Percentiles rank a stretch among this genome's conserved stretches.
Conservation (phyloP, 2,113 vertebrate species). For the Stigmatopora argus region DNA sequence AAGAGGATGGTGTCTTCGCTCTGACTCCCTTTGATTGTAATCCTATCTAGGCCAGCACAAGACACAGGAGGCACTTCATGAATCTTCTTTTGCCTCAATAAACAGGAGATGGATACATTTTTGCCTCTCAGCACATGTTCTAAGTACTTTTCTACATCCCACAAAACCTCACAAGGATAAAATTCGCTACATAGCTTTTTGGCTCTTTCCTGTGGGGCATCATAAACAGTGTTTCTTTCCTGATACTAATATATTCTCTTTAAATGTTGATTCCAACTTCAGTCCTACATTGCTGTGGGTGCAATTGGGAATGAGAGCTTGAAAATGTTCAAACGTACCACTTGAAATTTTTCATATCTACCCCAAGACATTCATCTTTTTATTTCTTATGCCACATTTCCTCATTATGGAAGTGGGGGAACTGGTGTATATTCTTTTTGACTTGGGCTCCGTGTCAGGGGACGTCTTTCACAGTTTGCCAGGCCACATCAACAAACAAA, state of each 20-base stretch:
- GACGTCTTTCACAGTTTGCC: not conserved
- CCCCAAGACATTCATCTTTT: not conserved
- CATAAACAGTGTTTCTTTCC: conserved; percentile 5
- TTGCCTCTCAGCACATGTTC: conserved; percentile 39
- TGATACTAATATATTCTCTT: conserved; percentile 11
- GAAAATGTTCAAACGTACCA: conserved; percentile 3
- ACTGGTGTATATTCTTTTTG: not conserved
- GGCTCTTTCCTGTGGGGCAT: conserved; percentile 19
- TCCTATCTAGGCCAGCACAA: conserved; percentile 64
- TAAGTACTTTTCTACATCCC: conserved; percentile 24
- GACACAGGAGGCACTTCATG: conserved; percentile 53
- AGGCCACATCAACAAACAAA: no score
- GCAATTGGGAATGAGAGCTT: conserved; percentile 11
- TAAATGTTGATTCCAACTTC: conserved; percentile 2
- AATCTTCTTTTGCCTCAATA: conserved; percentile 52
- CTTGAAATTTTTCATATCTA: not conserved
- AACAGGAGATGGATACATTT: conserved; percentile 41
- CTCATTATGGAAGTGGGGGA: not conserved
- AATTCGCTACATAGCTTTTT: conserved; percentile 30
- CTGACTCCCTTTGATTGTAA: conserved; percentile 62
- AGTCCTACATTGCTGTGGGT: conserved; percentile 3
- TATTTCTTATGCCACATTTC: not conserved
- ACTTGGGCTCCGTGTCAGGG: not conserved
- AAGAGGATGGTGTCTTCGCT: conserved; percentile 45
- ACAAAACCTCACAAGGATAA: conserved; percentile 20